Evolutionary conservation across 2,797 vertebrate species (phyloP).

Genomic region (Holocentrus rufus): DNA sequence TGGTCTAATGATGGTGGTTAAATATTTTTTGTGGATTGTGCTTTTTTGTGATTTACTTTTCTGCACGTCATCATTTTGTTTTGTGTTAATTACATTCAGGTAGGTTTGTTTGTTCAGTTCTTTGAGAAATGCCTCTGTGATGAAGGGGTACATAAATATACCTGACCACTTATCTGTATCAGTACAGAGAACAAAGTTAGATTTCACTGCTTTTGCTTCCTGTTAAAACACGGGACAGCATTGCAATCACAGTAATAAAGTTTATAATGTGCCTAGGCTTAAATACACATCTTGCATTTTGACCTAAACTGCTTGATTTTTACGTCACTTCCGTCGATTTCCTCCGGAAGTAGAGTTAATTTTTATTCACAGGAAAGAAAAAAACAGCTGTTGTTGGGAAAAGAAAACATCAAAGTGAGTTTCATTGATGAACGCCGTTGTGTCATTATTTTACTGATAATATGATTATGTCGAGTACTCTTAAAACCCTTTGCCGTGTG

Average conservation of each 20-base stretch:
- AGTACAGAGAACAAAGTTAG: too few species aligned
- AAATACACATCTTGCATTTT: conserved; percentile 17
- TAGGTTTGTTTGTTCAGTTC: too few species aligned
- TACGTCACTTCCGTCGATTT: conserved; percentile 74
- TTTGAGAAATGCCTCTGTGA: too few species aligned
- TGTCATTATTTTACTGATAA: background rate
- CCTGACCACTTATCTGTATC: too few species aligned
- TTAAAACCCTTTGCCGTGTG: background rate
- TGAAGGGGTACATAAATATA: too few species aligned
- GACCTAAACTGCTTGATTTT: background rate
- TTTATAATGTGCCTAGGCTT: background rate
- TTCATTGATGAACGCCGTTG: conserved; percentile 31
- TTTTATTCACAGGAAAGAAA: conserved; percentile 79
- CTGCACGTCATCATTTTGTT: too few species aligned
- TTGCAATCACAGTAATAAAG: background rate
- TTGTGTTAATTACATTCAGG: too few species aligned
- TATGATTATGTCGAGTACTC: background rate
- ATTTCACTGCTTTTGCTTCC: too few species aligned
- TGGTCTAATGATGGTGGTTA: too few species aligned
- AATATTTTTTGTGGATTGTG: too few species aligned
- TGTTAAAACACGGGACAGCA: too few species aligned
- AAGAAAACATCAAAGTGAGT: conserved; percentile 82
- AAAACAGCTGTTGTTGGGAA: conserved; percentile 83
- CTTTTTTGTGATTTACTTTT: too few species aligned
- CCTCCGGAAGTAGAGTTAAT: conserved; percentile 85